phyloP scores from a whole-genome alignment of 2,888 invertebrate species.

The Xestia sexstrigata region DNA sequence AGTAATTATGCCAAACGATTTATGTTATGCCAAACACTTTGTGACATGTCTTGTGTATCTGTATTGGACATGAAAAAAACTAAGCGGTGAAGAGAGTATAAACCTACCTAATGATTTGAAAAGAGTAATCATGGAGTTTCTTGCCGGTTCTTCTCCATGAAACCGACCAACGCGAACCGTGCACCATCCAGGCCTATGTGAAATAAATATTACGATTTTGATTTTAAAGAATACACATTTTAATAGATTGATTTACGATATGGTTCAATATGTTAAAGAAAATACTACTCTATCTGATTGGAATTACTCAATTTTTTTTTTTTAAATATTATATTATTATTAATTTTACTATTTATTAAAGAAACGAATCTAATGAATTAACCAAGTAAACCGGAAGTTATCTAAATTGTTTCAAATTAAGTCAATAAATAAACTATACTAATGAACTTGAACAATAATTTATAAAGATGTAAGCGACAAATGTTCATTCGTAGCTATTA shows the following conservation, averaged over 20 bases:
- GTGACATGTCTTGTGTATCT: not conserved
- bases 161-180: no score
- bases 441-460: slow-evolving; percentile 5
- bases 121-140: no score
- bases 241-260: no score
- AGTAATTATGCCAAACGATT: no score
- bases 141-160: no score
- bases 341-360: not conserved
- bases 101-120: no score
- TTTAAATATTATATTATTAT: no score
- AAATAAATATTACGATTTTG: no score
- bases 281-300: not conserved
- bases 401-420: not conserved
- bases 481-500: slow-evolving; percentile 13
- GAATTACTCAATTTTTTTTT: no score
- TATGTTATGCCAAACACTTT: no score
- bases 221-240: not conserved
- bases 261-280: not conserved
- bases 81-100: not conserved
- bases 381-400: not conserved
- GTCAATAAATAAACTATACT: not conserved
- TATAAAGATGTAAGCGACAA: not conserved
- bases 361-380: not conserved
- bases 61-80: not conserved
- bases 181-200: no score